These are phyloP conservation scores for Syngnathus acus DNA, from an alignment of 2,797 vertebrate species.

Conservation along the genomic window DNA sequence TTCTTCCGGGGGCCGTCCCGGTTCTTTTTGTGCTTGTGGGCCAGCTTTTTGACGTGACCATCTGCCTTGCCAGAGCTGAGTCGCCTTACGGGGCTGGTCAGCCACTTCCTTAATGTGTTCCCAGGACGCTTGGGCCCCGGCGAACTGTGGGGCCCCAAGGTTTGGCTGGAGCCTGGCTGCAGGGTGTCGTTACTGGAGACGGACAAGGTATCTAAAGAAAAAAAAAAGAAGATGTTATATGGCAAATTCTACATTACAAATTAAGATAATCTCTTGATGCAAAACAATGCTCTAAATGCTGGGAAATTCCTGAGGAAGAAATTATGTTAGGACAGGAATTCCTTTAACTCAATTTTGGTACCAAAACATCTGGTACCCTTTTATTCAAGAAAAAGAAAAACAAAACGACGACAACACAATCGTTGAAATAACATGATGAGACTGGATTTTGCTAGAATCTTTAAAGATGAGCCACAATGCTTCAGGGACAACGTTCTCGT, in stretches of 20 bases:
- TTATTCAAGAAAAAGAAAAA: too few species aligned
- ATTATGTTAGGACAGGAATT: neutral
- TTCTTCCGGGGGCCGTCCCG: conserved; percentile 84
- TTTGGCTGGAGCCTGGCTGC: conserved; percentile 83
- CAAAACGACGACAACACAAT: too few species aligned
- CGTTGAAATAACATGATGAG: too few species aligned
- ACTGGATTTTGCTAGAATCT: neutral
- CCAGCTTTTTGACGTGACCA: conserved; percentile 90
- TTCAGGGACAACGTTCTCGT: too few species aligned
- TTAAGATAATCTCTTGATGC: neutral
- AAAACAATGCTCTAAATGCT: neutral
- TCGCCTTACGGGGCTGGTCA: conserved; percentile 90
- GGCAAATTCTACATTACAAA: neutral
- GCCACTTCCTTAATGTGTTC: conserved; percentile 94
- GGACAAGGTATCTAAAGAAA: conserved; percentile 79
- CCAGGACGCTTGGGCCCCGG: conserved; percentile 91
- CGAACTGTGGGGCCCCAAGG: conserved; percentile 75
- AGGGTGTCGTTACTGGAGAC: conserved; percentile 91
- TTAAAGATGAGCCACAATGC: neutral
- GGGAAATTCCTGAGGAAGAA: neutral
- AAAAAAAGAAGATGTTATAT: neutral
- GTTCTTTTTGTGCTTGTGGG: conserved; percentile 95
- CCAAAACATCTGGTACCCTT: neutral
- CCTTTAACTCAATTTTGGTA: neutral
- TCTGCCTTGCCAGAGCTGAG: conserved; percentile 96